Evolutionary conservation across 2,888 invertebrate species (phyloP), one percentile per base, ranked within the genome.

Genomic region (Paralinhomoeus sp.): DNA sequence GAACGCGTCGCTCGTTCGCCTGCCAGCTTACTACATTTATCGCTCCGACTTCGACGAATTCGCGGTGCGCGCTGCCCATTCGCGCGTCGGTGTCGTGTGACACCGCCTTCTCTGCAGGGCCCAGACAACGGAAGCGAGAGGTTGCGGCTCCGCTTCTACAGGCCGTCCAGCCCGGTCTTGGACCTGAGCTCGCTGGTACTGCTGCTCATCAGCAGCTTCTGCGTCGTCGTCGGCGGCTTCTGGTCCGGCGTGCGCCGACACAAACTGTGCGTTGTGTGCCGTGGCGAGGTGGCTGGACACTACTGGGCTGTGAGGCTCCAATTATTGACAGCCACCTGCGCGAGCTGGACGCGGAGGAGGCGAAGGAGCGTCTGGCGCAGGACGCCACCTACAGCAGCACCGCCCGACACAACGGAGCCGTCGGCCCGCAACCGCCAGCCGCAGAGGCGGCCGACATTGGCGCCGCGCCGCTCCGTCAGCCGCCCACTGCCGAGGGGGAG

Each of bases 191-290:
- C 57, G 42, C 20, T 54, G 17, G 42, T 56, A 37, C 53, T 58
- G 2, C 53, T 54, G 50, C 2, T 51, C n/a, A 46, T 58, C n/a
- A 54, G 58, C n/a, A 50, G 54, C 43, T 47, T 45, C n/a, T 55
- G 53, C 44, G 53, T 58, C 17, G 21, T 48, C 13, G 50, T 52
- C n/a, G 58, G 58, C 39, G 52, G 54, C 7, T 12, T 50, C 9
- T 54, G 54, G 54, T 52, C 54, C 3, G 49, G 49, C 41, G 40
- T 44, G 12, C 23, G 24, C 20, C 33, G 41, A 23, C 31, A 23
- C 20, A 22, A 27, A 3, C 34, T 45, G 45, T 45, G 22, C 2
- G 41, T 36, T 22, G 22, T 24, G 5, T 40, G 17, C 35, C 9
- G 35, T 17, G 5, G 17, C 18, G 35, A 12, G 3, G n/a, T 35